Percentiles rank a stretch among this genome's conserved stretches.
Evolutionary conservation across 1,140 invertebrate genomes (phyloP).

Genomic region (Pollicipes pollicipes): DNA sequence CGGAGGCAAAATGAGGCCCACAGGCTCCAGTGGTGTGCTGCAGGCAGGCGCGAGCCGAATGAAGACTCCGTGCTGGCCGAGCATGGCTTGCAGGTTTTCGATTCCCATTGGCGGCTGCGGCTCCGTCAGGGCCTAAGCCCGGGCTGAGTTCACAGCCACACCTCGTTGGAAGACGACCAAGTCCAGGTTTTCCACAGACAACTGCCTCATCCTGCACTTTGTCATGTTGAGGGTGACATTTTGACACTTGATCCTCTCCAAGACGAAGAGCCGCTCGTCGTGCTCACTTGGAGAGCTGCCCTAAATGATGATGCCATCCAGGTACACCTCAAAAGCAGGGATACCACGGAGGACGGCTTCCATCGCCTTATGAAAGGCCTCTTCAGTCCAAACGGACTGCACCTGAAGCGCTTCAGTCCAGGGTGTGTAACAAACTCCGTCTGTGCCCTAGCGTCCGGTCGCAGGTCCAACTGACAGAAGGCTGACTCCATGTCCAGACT

Average conservation of each 20-base stretch:
- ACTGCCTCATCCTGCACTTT: neutral
- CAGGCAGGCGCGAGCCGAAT: too few relatives aligned
- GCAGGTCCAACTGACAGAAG: neutral
- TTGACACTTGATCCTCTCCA: neutral
- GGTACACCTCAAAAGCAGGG: neutral
- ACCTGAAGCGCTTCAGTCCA: neutral
- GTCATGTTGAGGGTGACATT: neutral
- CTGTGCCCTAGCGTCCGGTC: too few relatives aligned
- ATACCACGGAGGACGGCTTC: neutral
- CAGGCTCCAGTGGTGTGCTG: too few relatives aligned
- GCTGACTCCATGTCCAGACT: neutral
- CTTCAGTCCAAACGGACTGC: neutral
- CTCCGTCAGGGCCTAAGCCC: too few relatives aligned
- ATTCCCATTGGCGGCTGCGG: too few relatives aligned
- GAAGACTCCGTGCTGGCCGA: too few relatives aligned
- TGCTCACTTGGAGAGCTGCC: neutral
- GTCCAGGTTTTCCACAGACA: neutral
- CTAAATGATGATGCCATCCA: neutral
- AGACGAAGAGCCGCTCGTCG: neutral
- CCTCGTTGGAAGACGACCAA: neutral
- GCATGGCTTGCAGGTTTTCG: too few relatives aligned
- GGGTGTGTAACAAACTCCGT: neutral
- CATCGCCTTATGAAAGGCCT: neutral
- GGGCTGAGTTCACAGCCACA: too few relatives aligned
- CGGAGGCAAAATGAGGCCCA: too few relatives aligned